Base-by-base conservation (phyloP, 2,113 vertebrate genomes). In the Camelus dromedarius region DNA sequence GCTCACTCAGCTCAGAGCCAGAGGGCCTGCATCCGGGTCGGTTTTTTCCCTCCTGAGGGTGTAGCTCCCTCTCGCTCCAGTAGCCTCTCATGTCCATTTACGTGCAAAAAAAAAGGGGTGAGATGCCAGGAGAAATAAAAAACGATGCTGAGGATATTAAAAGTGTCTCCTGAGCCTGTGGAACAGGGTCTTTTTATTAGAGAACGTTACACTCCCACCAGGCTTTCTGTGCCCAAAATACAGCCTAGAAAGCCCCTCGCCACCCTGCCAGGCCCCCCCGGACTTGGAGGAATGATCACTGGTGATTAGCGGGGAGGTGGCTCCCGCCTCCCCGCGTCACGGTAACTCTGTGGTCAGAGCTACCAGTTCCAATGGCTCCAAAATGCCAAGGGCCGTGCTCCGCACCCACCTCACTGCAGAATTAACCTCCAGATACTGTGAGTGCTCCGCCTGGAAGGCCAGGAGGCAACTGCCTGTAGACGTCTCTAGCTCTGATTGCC, bases 321-420 rank as follows among this genome's bases (percentile, higher is more conserved):
- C 60, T 22, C 2, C 56, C 3, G 42, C 30, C 50, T 60, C 32
- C 35, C 2, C 0, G 1, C 0, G 1, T 38, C 48, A 3, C 0
- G 0, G 24, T 8, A 5, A 8, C 3, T 4, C 0, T 52, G 15
- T 2, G n/a, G 8, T 19, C 38, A 54, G 54, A 8, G 3, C 14
- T 3, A 10, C 26, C 20, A 12, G n/a, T 14, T 28, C 77, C 69
- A 2, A 0, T 4, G 42, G 46, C 11, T 38, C 26, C 10, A 15
- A 24, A 38, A 10, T 0, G 54, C 54, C 66, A 4, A 32, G 8
- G 77, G 22, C 2, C 5, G 4, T 12, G 18, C 77, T 26, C 13
- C 8, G 54, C 32, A 1, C 15, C 30, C 0, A 6, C 50, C 69
- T 50, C 28, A 28, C 48, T 35, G 24, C 1, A 16, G 16, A 38